phyloP scores from a whole-genome alignment of 1,140 invertebrate species.

The Eriocheir sinensis region DNA sequence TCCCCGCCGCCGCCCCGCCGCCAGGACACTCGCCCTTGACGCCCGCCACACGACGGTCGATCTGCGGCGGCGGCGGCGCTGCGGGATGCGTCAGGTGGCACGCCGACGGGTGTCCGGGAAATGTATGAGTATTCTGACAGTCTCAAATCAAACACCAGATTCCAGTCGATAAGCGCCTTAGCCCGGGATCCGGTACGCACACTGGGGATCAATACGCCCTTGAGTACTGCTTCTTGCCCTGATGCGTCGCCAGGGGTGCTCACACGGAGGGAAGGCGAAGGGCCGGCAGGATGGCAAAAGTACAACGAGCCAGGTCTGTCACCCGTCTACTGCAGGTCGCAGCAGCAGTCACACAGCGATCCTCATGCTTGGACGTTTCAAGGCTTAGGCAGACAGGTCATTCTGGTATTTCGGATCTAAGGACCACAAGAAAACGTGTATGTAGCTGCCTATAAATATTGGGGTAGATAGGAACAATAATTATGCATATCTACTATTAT shows the following conservation, averaged over 20 bases:
- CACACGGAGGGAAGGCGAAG: neutral
- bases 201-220: constrained; percentile 70
- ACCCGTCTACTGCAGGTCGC: no score
- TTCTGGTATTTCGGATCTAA: no score
- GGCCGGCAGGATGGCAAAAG: neutral
- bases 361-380: no score
- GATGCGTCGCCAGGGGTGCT: constrained; percentile 11
- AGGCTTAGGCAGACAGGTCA: no score
- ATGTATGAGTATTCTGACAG: constrained; percentile 71
- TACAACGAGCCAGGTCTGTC: no score
- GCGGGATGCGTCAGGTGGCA: constrained; percentile 32
- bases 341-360: no score
- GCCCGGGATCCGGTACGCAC: constrained; percentile 62
- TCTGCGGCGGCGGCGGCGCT: neutral
- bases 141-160: constrained; percentile 73
- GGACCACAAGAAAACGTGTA: no score
- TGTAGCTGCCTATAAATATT: no score
- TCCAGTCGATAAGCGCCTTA: constrained; percentile 72
- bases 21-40: neutral
- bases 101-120: constrained; percentile 15
- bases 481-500: no score
- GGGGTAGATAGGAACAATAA: no score
- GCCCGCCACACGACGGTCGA: neutral
- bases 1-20: neutral
- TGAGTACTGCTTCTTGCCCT: constrained; percentile 64